Conservation (phyloP, 2,888 invertebrate genomes). For the Helleia helle region DNA sequence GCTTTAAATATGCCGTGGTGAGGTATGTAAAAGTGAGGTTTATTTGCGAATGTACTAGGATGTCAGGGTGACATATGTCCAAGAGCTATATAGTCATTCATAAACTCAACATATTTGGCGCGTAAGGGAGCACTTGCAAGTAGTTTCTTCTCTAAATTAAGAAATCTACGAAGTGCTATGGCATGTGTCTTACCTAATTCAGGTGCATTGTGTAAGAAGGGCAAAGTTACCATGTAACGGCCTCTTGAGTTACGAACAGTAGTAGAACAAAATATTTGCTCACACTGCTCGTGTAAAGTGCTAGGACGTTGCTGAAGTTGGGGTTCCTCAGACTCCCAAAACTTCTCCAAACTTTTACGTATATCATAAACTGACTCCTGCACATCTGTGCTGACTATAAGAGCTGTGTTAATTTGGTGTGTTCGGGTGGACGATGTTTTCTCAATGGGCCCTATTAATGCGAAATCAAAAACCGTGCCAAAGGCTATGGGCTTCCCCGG, state of each 20-base stretch:
- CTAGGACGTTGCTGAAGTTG: no score
- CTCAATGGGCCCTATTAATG: neutral
- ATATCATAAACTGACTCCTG: no score
- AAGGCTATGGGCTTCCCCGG: neutral
- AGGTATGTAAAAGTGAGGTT: neutral
- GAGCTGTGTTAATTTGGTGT: neutral
- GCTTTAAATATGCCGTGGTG: neutral
- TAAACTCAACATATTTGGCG: neutral
- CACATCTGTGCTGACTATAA: no score
- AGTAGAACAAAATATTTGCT: neutral
- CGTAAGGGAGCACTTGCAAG: neutral
- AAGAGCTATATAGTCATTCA: neutral
- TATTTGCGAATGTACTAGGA: neutral
- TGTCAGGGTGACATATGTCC: neutral
- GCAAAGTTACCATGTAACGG: neutral
- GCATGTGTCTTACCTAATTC: neutral
- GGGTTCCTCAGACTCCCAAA: no score
- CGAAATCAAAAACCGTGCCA: constrained; percentile 1
- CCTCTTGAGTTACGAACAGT: neutral
- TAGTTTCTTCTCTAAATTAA: neutral
- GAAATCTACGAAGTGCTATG: neutral
- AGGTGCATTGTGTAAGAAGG: neutral
- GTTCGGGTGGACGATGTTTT: neutral
- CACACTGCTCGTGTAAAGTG: neutral
- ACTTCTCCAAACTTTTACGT: no score